Conservation (phyloP, 1,140 invertebrate species). For the Lordiphosa clarofinis region DNA sequence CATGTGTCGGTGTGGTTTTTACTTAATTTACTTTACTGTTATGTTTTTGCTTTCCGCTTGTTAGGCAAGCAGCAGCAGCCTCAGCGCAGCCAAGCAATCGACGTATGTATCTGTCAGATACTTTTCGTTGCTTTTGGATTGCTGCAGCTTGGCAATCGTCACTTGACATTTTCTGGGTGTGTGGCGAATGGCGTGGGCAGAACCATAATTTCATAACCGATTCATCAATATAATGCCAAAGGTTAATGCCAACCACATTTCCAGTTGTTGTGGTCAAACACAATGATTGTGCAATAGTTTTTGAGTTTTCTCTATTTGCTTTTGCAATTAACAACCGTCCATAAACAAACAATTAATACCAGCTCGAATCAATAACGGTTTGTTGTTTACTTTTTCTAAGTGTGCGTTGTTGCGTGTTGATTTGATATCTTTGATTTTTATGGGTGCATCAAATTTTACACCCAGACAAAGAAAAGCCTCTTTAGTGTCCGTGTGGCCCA, state of each 20-base stretch:
- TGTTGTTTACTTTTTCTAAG: slow-evolving; percentile 17
- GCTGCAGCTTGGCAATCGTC: slow-evolving; percentile 11
- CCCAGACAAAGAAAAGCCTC: slow-evolving; percentile 39
- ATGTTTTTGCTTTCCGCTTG: slow-evolving; percentile 72
- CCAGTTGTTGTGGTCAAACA: slow-evolving; percentile 27
- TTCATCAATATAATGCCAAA: slow-evolving; percentile 58
- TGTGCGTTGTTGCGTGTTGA: slow-evolving; percentile 13
- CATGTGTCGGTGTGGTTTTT: slow-evolving; percentile 55
- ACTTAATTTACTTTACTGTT: slow-evolving; percentile 75
- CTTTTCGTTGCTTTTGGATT: slow-evolving; percentile 33
- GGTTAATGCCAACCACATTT: slow-evolving; percentile 61
- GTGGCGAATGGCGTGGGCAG: slow-evolving; percentile 41
- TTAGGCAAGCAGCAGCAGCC: slow-evolving; percentile 45
- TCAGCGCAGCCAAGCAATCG: slow-evolving; percentile 29
- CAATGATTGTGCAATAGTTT: slow-evolving; percentile 31
- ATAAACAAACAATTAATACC: slow-evolving; percentile 50
- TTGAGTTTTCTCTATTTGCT: slow-evolving; percentile 22
- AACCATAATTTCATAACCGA: slow-evolving; percentile 55
- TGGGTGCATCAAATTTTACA: slow-evolving; percentile 33
- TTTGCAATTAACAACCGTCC: slow-evolving; percentile 48
- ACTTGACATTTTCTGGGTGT: slow-evolving; percentile 64
- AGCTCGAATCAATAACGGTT: slow-evolving; percentile 50
- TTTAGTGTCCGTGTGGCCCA: slow-evolving; percentile 29
- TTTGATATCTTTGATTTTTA: slow-evolving; percentile 54
- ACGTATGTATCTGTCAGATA: slow-evolving; percentile 54